Conservation (phyloP, 2,113 vertebrate genomes). For the Myrmophylax atrothorax region DNA sequence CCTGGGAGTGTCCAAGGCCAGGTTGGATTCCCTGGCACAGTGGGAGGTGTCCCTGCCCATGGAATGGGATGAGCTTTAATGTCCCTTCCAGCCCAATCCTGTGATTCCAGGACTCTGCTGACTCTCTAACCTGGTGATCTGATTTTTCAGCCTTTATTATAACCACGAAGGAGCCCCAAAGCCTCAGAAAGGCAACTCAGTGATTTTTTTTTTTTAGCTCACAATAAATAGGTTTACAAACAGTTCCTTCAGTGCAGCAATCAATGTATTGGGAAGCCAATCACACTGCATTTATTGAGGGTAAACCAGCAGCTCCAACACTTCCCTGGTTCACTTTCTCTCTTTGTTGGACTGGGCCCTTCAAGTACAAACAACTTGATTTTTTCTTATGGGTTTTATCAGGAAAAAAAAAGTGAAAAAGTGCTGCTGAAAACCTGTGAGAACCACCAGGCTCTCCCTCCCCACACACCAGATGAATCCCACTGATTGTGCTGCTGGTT, state of each 20-base stretch:
- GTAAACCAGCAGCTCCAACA: not conserved
- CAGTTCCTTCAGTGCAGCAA: not conserved
- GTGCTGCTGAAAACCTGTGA: not conserved
- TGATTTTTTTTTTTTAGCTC: not conserved
- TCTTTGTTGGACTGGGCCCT: not conserved
- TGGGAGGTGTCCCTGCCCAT: not conserved
- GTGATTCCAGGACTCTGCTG: not conserved
- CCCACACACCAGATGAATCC: not conserved
- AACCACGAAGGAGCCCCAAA: not conserved
- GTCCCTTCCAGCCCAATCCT: not conserved
- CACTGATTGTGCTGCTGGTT: rapidly evolving
- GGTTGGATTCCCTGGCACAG: not conserved
- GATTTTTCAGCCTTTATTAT: not conserved
- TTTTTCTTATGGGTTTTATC: not conserved
- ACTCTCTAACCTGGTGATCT: not conserved
- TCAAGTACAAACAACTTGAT: not conserved
- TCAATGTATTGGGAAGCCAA: not conserved
- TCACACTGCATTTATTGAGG: rapidly evolving
- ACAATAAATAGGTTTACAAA: not conserved
- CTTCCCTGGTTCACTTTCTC: not conserved
- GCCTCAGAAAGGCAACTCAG: not conserved
- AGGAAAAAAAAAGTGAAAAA: not conserved
- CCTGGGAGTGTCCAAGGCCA: not conserved
- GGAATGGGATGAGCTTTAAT: not conserved
- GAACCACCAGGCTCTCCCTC: not conserved